Conservation (phyloP, 2,797 vertebrate genomes). For the Falco biarmicus region DNA sequence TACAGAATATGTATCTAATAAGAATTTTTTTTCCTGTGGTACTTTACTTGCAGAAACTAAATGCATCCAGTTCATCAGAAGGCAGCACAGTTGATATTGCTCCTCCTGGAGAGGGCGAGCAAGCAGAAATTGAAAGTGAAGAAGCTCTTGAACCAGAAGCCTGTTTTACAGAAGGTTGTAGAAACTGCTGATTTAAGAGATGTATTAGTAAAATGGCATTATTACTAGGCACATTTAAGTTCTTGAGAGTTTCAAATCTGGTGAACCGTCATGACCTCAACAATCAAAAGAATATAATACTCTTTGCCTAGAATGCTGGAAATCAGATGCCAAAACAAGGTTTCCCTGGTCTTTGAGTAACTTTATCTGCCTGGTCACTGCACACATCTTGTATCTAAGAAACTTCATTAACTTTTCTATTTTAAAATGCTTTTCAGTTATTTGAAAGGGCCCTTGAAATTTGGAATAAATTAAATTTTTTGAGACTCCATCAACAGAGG, state of each 20-base stretch:
- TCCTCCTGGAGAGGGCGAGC: constrained; percentile 83
- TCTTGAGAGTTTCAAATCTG: background rate
- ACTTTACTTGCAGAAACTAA: constrained; percentile 83
- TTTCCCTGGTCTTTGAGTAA: background rate
- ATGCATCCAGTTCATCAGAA: constrained; percentile 91
- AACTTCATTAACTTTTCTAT: background rate
- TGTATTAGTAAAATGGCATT: background rate
- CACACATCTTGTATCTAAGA: background rate
- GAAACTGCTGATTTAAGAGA: constrained; percentile 3
- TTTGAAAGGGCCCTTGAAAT: background rate
- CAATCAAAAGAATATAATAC: background rate
- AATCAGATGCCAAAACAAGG: background rate
- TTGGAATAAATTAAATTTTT: background rate
- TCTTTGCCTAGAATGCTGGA: background rate
- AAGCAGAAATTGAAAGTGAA: constrained; percentile 84
- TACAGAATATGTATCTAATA: constrained; percentile 11
- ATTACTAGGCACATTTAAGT: background rate
- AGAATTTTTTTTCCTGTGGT: constrained; percentile 64
- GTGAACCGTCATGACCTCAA: background rate
- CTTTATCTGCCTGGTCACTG: background rate
- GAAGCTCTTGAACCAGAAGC: constrained; percentile 89
- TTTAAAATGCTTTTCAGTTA: background rate
- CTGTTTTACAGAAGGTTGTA: constrained; percentile 92
- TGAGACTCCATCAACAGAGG: background rate
- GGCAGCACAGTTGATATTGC: constrained; percentile 92